Evolutionary conservation across 2,888 invertebrate species (phyloP).

Genomic region (Latrodectus hesperus): DNA sequence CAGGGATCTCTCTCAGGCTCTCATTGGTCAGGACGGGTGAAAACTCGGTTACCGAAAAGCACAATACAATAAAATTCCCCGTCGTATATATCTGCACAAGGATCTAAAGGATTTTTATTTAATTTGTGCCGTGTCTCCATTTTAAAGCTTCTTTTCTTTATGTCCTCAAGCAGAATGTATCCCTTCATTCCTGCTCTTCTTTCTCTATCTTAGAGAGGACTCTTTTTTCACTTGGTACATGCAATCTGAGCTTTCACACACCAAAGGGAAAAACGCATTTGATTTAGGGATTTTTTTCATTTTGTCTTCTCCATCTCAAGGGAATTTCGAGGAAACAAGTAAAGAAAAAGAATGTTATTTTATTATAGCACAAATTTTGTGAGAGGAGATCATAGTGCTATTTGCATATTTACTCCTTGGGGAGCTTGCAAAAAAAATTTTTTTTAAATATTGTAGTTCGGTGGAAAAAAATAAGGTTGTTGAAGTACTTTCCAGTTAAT

Average conservation of each 20-base stretch:
- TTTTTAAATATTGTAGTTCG: too few species aligned
- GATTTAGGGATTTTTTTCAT: background rate
- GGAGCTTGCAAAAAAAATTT: too few species aligned
- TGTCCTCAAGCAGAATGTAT: too few species aligned
- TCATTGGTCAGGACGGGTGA: background rate
- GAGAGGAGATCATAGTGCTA: too few species aligned
- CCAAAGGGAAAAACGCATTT: background rate
- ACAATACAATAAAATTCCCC: conserved; percentile 5
- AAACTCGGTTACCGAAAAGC: background rate
- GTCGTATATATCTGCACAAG: background rate
- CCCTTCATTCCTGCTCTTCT: too few species aligned
- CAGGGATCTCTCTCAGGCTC: background rate
- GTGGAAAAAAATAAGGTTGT: too few species aligned
- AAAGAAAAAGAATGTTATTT: background rate
- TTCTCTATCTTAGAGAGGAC: too few species aligned
- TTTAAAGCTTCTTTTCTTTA: conserved; percentile 9
- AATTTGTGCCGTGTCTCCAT: conserved; percentile 9
- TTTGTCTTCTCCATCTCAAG: background rate
- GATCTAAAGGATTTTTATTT: conserved; percentile 19
- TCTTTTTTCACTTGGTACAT: background rate
- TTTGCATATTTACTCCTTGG: too few species aligned
- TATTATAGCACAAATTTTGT: too few species aligned
- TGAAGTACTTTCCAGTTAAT: too few species aligned
- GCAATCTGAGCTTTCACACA: background rate
- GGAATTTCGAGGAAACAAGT: background rate